Base-by-base conservation (phyloP, 2,797 vertebrate species). In the Hypotaenidia okinawae region DNA sequence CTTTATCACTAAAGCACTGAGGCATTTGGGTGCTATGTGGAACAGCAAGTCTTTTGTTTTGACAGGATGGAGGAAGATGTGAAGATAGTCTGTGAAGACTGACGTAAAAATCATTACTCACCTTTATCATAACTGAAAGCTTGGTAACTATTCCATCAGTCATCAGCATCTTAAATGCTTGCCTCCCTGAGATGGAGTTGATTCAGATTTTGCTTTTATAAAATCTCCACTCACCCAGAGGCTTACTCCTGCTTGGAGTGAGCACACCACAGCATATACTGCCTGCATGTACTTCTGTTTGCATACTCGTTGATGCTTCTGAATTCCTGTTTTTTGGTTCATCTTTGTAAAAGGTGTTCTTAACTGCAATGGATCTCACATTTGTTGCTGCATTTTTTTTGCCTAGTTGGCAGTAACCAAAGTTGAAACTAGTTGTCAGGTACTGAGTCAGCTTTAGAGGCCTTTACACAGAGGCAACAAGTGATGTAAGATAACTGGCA, bases 61-160 rank as follows among this genome's bases (percentile, higher is more conserved):
- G 84, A 74, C 87, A 85, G 75, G n/a, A 52, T 0, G 2, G 41
- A 90, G 66, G 54, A 67, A 19, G 67, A 51, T 67, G 62, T 25
- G 58, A 84, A 89, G 64, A 62, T 23, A 83, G 64, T 63, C 39
- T 77, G 21, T 92, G 84, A 85, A 87, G 51, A 93, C 81, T 68
- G 73, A 87, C 54, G 37, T 45, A 83, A 93, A 95, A 91, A 78
- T 96, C 89, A 78, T 94, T 91, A 87, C 58, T 93, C 72, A 80
- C 69, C 54, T 94, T 92, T 89, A 85, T 85, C 61, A 12, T 52
- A 75, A 75, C 75, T 62, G 74, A 94, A 95, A 72, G 39, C 32
- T 32, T 85, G 62, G 87, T 83, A 93, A 69, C 59, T 82, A 54
- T 72, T 89, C 32, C 83, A 82, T 78, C 67, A 73, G 52, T 79